Percentiles rank a stretch among this genome's conserved stretches.
These are phyloP conservation scores for Odontamblyopus lacepedii DNA, from an alignment of 2,797 vertebrate genomes.

Conservation along the genomic window DNA sequence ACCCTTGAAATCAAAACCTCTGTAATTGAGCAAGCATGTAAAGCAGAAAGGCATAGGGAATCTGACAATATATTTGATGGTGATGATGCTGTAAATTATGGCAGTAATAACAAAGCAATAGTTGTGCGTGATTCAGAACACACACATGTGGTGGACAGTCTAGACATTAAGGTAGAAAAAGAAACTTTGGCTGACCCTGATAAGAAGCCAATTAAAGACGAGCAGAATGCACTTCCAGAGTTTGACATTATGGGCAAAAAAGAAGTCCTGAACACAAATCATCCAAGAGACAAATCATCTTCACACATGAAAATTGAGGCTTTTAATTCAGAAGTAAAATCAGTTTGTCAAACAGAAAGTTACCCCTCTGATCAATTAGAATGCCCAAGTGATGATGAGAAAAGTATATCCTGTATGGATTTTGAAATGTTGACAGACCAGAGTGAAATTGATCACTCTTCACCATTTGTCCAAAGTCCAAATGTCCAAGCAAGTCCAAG, in stretches of 20 bases:
- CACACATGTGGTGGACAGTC: not conserved
- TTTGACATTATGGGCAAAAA: not conserved
- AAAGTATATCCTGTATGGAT: not conserved
- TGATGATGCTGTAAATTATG: not conserved
- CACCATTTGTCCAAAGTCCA: slow-evolving; percentile 24
- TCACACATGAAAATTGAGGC: not conserved
- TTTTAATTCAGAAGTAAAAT: not conserved
- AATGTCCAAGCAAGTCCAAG: slow-evolving; percentile 20
- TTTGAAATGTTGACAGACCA: slow-evolving; percentile 20
- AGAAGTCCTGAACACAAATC: too few relatives aligned
- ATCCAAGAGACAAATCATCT: not conserved
- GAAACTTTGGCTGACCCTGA: not conserved
- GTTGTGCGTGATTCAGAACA: not conserved
- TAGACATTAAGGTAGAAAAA: not conserved
- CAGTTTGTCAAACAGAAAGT: not conserved
- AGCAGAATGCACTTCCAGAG: not conserved
- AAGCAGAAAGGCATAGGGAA: slow-evolving; percentile 10
- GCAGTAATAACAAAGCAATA: not conserved
- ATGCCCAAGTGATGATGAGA: slow-evolving; percentile 1
- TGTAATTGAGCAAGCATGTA: slow-evolving; percentile 24
- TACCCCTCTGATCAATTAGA: not conserved
- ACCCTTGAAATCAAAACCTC: not conserved
- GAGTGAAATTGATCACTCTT: slow-evolving; percentile 1
- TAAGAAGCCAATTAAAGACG: not conserved
- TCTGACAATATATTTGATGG: not conserved